These are phyloP conservation scores for Nothoprocta pentlandii DNA, from an alignment of 2,113 vertebrate species.

Conservation along the genomic window DNA sequence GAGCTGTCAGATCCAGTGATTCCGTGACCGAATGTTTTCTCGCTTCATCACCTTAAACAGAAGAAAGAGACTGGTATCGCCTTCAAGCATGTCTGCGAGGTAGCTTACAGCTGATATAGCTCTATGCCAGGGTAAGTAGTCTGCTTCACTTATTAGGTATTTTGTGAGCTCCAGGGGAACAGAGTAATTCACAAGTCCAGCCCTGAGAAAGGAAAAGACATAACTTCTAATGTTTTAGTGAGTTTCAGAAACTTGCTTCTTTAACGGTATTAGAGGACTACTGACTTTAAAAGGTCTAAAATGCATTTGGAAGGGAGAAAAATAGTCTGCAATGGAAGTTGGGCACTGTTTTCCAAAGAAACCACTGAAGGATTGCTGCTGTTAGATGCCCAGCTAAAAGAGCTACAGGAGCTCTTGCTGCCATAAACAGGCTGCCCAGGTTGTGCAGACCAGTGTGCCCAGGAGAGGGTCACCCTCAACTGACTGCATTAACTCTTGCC, in stretches of 20 bases:
- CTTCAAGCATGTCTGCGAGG: constrained; percentile 87
- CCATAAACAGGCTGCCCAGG: not conserved
- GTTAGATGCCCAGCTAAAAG: not conserved
- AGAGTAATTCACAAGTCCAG: constrained; percentile 83
- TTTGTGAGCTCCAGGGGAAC: constrained; percentile 85
- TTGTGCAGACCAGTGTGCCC: not conserved
- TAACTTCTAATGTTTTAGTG: constrained; percentile 20
- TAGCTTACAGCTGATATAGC: constrained; percentile 84
- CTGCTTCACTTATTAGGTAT: constrained; percentile 83
- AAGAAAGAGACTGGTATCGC: constrained; percentile 79
- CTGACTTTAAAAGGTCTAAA: constrained; percentile 16
- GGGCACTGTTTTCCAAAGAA: constrained; percentile 5
- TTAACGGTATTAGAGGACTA: not conserved
- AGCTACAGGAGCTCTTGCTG: not conserved
- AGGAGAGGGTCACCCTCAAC: not conserved
- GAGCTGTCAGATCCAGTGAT: not conserved
- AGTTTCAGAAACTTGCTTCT: not conserved
- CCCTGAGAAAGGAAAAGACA: constrained; percentile 76
- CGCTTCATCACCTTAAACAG: constrained; percentile 84
- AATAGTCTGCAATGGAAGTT: not conserved
- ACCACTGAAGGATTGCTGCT: not conserved
- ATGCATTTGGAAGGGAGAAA: not conserved
- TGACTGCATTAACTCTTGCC: not conserved
- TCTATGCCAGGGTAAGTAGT: constrained; percentile 89
- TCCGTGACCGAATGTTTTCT: not conserved